phyloP scores from a whole-genome alignment of 1,140 invertebrate species.

The Danaus plexippus region DNA sequence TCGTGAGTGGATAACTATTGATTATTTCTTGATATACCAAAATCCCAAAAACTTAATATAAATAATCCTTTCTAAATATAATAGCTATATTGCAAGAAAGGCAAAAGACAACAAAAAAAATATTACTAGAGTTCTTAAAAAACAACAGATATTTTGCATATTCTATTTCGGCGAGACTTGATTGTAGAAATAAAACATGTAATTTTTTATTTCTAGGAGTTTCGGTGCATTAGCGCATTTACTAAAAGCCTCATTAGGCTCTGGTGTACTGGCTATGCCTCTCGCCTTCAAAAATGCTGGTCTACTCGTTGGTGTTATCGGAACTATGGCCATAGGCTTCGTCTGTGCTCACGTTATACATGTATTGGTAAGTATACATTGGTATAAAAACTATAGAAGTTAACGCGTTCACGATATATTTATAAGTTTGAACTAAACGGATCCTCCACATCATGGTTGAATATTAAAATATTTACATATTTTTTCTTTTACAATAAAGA shows the following conservation, averaged over 20 bases:
- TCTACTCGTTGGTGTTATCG: slow-evolving; percentile 79
- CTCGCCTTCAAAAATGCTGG: slow-evolving; percentile 88
- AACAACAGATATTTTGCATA: neutral
- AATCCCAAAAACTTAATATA: neutral
- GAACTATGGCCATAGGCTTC: slow-evolving; percentile 81
- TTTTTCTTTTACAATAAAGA: too few relatives aligned
- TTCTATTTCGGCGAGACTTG: slow-evolving; percentile 5
- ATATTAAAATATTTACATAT: too few relatives aligned
- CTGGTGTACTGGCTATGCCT: slow-evolving; percentile 92
- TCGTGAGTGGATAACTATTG: slow-evolving; percentile 44
- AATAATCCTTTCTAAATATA: neutral
- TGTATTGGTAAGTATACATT: slow-evolving; percentile 76
- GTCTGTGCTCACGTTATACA: slow-evolving; percentile 86
- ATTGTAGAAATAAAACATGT: slow-evolving; percentile 2
- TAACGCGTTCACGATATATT: too few relatives aligned
- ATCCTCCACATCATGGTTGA: too few relatives aligned
- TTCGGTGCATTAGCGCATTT: slow-evolving; percentile 83
- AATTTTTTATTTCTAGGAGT: slow-evolving; percentile 72
- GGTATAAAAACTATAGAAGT: too few relatives aligned
- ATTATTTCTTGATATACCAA: neutral
- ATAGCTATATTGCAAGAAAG: neutral
- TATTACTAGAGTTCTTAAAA: neutral
- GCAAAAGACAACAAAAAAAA: too few relatives aligned
- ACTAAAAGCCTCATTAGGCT: slow-evolving; percentile 88
- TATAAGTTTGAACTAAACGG: too few relatives aligned